Percentiles rank a stretch among this genome's conserved stretches.
Evolutionary conservation across 2,797 vertebrate species (phyloP).

Genomic region (Pagetopsis macropterus): DNA sequence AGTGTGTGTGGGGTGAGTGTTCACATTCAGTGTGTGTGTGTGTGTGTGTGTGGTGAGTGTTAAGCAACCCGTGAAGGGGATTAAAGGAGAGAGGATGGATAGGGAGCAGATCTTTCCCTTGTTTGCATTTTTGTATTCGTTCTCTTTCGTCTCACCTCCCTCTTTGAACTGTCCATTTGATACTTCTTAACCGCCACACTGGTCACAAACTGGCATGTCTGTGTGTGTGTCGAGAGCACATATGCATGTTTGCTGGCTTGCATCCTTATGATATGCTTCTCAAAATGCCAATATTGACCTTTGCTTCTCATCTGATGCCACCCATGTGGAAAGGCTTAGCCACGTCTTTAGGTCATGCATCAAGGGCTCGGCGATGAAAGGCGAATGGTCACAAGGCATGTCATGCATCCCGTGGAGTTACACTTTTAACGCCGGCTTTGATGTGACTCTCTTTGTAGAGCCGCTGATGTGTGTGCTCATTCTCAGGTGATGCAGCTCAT

Average conservation of each 20-base stretch:
- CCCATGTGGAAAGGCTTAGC: constrained; percentile 59
- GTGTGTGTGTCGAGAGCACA: not conserved
- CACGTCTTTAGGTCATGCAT: constrained; percentile 53
- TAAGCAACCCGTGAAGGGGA: constrained; percentile 54
- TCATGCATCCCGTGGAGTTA: constrained; percentile 29
- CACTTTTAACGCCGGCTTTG: constrained; percentile 37
- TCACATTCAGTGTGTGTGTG: not conserved
- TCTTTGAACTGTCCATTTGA: constrained; percentile 15
- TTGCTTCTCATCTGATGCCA: constrained; percentile 52
- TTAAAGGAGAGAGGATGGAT: constrained; percentile 33
- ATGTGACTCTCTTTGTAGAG: constrained; percentile 51
- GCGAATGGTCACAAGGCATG: constrained; percentile 43
- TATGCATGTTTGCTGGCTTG: not conserved
- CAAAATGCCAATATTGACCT: constrained; percentile 53
- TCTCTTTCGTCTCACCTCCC: constrained; percentile 29
- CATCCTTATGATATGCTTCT: not conserved
- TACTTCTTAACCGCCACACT: not conserved
- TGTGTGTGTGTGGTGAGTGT: constrained; percentile 23
- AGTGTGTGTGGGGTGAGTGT: constrained; percentile 28
- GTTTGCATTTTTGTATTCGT: constrained; percentile 6
- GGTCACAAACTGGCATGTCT: not conserved
- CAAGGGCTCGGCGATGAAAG: constrained; percentile 39
- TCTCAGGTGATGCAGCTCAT: not conserved
- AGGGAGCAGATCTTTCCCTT: constrained; percentile 6
- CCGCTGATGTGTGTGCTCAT: constrained; percentile 17